phyloP scores from a whole-genome alignment of 2,113 vertebrate genomes.

The Eurypyga helias region DNA sequence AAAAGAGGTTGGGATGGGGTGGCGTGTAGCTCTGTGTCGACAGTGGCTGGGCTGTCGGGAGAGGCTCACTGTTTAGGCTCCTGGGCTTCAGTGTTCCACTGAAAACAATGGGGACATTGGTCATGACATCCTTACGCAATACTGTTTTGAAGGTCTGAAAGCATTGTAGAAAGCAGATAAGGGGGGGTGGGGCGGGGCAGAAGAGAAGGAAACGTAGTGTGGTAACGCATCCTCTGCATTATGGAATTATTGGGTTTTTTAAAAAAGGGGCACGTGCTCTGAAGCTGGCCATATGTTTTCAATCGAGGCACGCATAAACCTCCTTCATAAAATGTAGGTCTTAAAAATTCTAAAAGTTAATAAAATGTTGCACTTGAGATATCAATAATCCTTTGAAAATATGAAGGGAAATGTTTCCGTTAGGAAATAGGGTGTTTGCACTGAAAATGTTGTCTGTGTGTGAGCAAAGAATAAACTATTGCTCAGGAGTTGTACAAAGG shows the following conservation, averaged over 20 bases:
- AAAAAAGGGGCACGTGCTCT: neutral
- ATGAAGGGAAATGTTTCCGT: slow-evolving; percentile 48
- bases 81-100: fast-evolving
- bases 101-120: neutral
- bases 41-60: neutral
- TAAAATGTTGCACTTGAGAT: slow-evolving; percentile 60
- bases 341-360: slow-evolving; percentile 63
- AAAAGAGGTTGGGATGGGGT: neutral
- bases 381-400: slow-evolving; percentile 54
- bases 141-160: neutral
- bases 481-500: slow-evolving; percentile 33
- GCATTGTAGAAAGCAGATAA: neutral
- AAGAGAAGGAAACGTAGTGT: neutral
- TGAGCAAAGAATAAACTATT: neutral
- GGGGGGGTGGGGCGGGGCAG: neutral
- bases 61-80: fast-evolving
- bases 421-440: slow-evolving; percentile 45
- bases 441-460: slow-evolving; percentile 39
- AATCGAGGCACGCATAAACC: slow-evolving; percentile 23
- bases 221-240: neutral
- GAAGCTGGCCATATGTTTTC: slow-evolving; percentile 34
- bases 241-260: neutral
- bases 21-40: neutral
- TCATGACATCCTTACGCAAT: neutral
- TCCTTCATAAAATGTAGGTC: slow-evolving; percentile 56